Evolutionary conservation across 1,140 invertebrate genomes (phyloP), one percentile per base, ranked within the genome.

Genomic region (Oryzaephilus surinamensis): DNA sequence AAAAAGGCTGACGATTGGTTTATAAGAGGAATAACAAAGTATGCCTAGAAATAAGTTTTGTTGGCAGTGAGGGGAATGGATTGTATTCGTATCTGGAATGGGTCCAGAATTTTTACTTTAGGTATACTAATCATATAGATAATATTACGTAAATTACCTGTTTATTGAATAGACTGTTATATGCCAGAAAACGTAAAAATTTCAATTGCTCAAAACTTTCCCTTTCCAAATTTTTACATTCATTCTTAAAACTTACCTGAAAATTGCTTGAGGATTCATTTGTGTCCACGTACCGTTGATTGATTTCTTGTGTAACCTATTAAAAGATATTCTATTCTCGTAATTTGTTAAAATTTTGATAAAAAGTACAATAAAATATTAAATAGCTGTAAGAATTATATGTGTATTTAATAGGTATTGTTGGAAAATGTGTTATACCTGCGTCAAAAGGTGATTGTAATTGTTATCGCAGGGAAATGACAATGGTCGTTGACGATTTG

Each of bases 401-500:
- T 24, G 24, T n/a, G 11, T 13, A 7, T 28, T 12, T 10, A 28
- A 20, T 28, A 37, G n/a, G 18, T 23, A 6, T 23, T 21, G 19
- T 24, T 17, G 17, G 23, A 17, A 26, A 2, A 20, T n/a, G 31
- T 41, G 31, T n/a, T 40, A 26, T 45, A 45, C 46, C 42, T 48
- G 27, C 28, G 41, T 30, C 12, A 41, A 38, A 21, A 38, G 18
- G 20, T 35, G 20, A 32, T 13, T 46, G 35, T 38, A 43, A 15
- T 40, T 31, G 31, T 48, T 32, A 27, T 36, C 21, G 18, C 18
- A 20, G n/a, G 45, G 38, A n/a, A n/a, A n/a, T 39, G 48, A 45
- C 34, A 50, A 19, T 8, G 50, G 47, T 16, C 36, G 27, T 31
- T 47, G 50, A 24, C 50, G 42, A n/a, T n/a, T n/a, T n/a, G 15